Percentiles rank a stretch among this genome's conserved stretches.
Conservation (phyloP, 2,113 vertebrate genomes). For the Dermatemys mawii region DNA sequence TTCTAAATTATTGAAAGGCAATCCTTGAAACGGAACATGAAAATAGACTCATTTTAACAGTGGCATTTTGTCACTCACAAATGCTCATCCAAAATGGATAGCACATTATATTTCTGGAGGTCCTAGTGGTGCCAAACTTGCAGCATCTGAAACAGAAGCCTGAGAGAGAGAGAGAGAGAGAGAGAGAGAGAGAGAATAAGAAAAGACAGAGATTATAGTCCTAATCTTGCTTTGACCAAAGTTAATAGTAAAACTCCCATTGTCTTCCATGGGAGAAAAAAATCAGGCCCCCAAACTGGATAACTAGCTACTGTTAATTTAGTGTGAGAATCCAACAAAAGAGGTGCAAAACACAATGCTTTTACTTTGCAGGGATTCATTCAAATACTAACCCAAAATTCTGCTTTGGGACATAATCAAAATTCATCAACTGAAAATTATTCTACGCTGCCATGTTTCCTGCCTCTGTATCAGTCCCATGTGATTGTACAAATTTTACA, state of each 20-base stretch:
- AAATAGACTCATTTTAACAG: conserved; percentile 22
- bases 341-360: background rate
- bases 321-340: too few species aligned
- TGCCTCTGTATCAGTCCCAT: background rate
- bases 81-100: background rate
- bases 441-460: background rate
- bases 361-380: background rate
- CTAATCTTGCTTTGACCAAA: background rate
- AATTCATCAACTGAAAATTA: background rate
- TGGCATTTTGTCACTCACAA: conserved; percentile 49
- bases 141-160: background rate
- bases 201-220: background rate
- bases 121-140: background rate
- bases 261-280: background rate
- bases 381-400: background rate
- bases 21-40: conserved; percentile 28
- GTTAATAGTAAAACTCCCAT: background rate
- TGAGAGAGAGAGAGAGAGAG: background rate
- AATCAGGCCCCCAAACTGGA: background rate
- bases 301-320: background rate
- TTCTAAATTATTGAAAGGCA: conserved; percentile 64
- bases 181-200: background rate
- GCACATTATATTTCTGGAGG: background rate
- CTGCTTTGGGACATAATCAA: background rate
- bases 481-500: background rate